A percentile compares a stretch with the other conserved stretches of the same genome.
Evolutionary conservation across 2,888 invertebrate species (phyloP).

Genomic region (Rotaria magnacalcarata): DNA sequence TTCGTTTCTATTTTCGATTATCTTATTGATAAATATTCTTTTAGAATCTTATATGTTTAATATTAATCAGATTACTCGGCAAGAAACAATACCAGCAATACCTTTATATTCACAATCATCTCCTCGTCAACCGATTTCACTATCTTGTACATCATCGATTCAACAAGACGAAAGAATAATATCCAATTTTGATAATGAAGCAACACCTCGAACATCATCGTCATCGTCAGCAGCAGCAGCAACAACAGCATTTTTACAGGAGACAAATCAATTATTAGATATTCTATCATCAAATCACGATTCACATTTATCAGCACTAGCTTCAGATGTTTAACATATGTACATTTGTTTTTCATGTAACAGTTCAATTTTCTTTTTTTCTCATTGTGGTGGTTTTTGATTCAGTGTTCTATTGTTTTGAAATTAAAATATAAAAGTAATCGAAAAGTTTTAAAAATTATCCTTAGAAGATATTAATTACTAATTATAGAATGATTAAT

Average conservation of each 20-base stretch:
- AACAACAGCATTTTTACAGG: neutral
- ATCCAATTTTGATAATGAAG: neutral
- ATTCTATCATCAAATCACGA: neutral
- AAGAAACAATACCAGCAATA: neutral
- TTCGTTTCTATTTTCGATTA: neutral
- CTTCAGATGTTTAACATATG: neutral
- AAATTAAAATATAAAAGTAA: neutral
- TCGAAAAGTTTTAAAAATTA: neutral
- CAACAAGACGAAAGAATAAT: neutral
- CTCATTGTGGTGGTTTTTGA: neutral
- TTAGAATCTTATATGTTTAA: neutral
- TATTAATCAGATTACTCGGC: neutral
- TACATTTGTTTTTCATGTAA: neutral
- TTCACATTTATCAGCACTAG: neutral
- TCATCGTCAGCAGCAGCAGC: neutral
- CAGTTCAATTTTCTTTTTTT: neutral
- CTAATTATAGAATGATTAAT: too few species aligned
- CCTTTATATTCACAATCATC: neutral
- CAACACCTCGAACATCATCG: neutral
- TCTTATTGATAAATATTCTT: neutral
- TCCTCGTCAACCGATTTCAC: neutral
- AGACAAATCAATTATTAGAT: constrained; percentile 13
- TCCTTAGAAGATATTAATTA: too few species aligned
- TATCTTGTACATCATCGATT: neutral
- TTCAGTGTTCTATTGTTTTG: too few species aligned